These are phyloP conservation scores for Hemichromis elongatus DNA, from an alignment of 2,113 vertebrate genomes.

Conservation along the genomic window DNA sequence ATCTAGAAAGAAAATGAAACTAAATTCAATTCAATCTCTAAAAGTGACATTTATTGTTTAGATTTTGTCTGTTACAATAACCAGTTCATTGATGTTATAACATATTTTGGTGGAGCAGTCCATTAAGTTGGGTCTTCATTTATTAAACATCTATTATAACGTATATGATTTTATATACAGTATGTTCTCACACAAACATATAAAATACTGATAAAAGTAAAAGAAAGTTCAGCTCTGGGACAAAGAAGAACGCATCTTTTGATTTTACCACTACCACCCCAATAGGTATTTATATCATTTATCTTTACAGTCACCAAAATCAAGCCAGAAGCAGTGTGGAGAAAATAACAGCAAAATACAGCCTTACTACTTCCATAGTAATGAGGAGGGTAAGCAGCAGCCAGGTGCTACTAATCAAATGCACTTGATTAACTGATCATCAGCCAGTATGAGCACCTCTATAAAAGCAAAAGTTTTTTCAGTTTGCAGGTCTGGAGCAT, in stretches of 20 bases:
- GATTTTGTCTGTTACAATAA: not conserved
- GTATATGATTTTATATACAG: not conserved
- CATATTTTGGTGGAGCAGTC: not conserved
- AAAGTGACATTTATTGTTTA: not conserved
- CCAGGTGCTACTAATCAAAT: not conserved
- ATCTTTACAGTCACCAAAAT: not conserved
- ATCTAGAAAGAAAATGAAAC: slow-evolving; percentile 21
- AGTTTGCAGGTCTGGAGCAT: not conserved
- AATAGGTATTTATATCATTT: not conserved
- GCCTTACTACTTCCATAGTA: accelerated
- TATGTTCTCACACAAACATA: not conserved
- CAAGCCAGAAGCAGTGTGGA: not conserved
- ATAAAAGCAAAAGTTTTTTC: not conserved
- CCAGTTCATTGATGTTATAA: not conserved
- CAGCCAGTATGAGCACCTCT: not conserved
- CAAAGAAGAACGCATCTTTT: not conserved
- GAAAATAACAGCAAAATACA: not conserved
- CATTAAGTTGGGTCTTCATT: not conserved
- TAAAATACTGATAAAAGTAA: not conserved
- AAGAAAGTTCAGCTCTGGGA: not conserved
- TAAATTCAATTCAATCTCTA: not conserved
- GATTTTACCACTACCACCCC: not conserved
- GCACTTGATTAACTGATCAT: not conserved
- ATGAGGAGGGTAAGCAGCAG: not conserved
- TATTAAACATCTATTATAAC: not conserved